These are phyloP conservation scores for Meda fulgida DNA, from an alignment of 2,797 vertebrate genomes.

Conservation along the genomic window DNA sequence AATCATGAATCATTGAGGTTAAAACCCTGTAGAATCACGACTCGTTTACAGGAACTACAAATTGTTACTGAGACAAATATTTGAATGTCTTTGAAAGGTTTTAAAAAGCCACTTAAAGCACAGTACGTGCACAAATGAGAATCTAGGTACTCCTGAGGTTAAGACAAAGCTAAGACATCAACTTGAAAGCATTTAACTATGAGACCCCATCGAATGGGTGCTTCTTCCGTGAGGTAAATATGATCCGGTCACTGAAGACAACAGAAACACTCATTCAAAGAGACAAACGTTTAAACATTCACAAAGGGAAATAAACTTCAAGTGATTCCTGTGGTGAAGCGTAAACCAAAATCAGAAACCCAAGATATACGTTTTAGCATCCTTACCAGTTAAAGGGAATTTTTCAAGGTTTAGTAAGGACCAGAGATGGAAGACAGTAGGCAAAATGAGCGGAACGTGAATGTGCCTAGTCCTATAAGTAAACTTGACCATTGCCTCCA, in stretches of 20 bases:
- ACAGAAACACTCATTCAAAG: conserved; percentile 21
- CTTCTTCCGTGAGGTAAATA: neutral
- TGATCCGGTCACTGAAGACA: neutral
- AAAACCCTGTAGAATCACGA: conserved; percentile 8
- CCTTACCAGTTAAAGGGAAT: conserved; percentile 69
- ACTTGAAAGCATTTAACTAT: neutral
- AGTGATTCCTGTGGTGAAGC: neutral
- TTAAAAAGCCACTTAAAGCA: neutral
- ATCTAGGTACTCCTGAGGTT: neutral
- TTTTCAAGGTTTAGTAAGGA: conserved; percentile 65
- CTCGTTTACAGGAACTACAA: conserved; percentile 20
- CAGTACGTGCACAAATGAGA: neutral
- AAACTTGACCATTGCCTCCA: conserved; percentile 74
- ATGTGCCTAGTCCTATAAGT: conserved; percentile 64
- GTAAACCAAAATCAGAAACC: neutral
- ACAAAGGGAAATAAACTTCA: conserved; percentile 5
- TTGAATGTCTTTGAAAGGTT: neutral
- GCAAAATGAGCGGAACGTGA: conserved; percentile 63
- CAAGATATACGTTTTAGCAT: neutral
- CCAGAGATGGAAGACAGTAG: conserved; percentile 67
- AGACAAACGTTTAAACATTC: conserved; percentile 24
- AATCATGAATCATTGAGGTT: conserved; percentile 50
- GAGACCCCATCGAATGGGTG: conserved; percentile 28
- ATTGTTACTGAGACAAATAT: neutral
- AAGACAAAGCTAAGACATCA: neutral